Evolutionary conservation across 2,113 vertebrate genomes (phyloP).

Genomic region (Pyrgilauda ruficollis): DNA sequence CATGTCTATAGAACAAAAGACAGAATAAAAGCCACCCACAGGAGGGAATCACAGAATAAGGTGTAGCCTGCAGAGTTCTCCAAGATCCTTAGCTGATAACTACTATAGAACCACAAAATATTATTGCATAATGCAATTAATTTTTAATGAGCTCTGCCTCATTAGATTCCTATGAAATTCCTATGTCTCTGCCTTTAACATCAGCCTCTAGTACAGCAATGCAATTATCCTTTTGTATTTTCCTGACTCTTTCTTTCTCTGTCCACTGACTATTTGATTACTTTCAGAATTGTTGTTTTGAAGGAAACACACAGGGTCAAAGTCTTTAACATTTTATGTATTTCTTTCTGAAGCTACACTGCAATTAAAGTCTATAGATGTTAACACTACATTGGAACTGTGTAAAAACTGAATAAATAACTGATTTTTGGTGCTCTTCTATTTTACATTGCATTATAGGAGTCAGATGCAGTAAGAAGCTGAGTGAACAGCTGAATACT

Average conservation of each 20-base stretch:
- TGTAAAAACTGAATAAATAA: not conserved
- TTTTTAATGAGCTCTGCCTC: not conserved
- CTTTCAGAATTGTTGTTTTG: not conserved
- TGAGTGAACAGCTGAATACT: not conserved
- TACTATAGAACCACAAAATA: not conserved
- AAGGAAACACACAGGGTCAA: not conserved
- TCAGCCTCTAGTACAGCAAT: not conserved
- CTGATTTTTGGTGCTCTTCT: not conserved
- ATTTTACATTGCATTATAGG: not conserved
- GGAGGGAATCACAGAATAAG: not conserved
- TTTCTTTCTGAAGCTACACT: not conserved
- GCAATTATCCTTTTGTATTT: not conserved
- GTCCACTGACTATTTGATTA: not conserved
- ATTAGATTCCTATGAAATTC: not conserved
- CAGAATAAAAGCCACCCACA: not conserved
- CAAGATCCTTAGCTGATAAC: slow-evolving; percentile 15
- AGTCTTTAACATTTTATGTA: not conserved
- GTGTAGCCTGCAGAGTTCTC: slow-evolving; percentile 18
- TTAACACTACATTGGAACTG: not conserved
- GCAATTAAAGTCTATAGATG: not conserved
- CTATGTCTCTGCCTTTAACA: not conserved
- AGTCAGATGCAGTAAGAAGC: not conserved
- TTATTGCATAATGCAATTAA: not conserved
- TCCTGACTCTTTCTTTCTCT: not conserved
- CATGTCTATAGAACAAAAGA: not conserved